Conservation (phyloP, 2,113 vertebrate species). For the Nesoenas mayeri region DNA sequence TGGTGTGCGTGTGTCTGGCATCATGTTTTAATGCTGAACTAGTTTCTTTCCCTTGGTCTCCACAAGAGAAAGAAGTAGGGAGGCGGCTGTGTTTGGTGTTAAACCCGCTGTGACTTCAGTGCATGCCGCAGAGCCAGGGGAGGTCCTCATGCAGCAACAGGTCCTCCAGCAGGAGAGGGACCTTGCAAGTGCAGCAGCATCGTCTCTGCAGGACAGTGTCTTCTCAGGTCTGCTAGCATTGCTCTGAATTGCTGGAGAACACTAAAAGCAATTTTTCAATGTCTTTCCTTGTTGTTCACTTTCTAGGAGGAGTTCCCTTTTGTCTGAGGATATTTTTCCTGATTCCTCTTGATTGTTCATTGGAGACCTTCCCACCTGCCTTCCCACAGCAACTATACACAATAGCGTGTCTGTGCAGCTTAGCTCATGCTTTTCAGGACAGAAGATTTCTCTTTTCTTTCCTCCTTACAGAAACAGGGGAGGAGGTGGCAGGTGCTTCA, state of each 20-base stretch:
- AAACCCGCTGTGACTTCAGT: not conserved
- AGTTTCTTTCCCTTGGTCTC: not conserved
- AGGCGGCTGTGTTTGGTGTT: not conserved
- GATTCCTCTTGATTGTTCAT: not conserved
- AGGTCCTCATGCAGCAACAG: fast-evolving
- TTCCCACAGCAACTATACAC: not conserved
- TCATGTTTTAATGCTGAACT: not conserved
- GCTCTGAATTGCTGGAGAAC: not conserved
- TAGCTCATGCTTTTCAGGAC: not conserved
- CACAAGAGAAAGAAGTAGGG: not conserved
- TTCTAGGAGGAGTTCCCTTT: not conserved
- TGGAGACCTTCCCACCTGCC: not conserved
- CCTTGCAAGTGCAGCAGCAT: not conserved
- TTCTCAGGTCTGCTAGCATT: not conserved
- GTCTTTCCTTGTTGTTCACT: not conserved
- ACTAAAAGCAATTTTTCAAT: not conserved
- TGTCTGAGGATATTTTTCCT: not conserved
- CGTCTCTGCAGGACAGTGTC: fast-evolving
- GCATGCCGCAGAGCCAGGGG: not conserved
- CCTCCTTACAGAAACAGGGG: not conserved
- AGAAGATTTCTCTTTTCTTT: not conserved
- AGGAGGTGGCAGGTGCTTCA: not conserved
- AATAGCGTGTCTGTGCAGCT: not conserved
- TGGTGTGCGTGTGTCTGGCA: not conserved
- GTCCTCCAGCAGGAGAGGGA: not conserved